These are phyloP conservation scores for Syndactyla subalaris DNA, from an alignment of 2,797 vertebrate species.

Conservation along the genomic window DNA sequence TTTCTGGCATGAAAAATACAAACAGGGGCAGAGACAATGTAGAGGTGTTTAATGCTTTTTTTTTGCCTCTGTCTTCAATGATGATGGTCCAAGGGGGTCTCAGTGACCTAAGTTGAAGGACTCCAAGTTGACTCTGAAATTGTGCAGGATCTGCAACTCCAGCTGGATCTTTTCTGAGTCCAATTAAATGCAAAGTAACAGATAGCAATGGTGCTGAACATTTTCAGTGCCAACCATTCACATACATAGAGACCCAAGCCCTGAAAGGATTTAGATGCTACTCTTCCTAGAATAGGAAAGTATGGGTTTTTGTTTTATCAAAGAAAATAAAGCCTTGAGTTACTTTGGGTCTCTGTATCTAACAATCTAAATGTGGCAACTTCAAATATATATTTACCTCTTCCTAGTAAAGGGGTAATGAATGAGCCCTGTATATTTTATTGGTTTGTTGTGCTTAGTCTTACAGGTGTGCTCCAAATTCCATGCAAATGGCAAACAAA, in stretches of 20 bases:
- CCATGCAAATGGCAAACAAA: neutral
- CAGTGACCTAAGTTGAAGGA: neutral
- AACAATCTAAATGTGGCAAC: neutral
- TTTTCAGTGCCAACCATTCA: neutral
- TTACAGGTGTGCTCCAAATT: neutral
- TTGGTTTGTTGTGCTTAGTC: neutral
- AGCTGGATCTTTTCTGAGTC: neutral
- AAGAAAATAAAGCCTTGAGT: neutral
- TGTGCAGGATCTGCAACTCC: neutral
- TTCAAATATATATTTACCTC: neutral
- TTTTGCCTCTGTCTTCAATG: neutral
- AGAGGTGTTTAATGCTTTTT: neutral
- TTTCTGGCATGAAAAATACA: neutral
- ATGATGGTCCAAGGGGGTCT: neutral
- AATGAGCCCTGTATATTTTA: neutral
- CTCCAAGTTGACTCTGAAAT: neutral
- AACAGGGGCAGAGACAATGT: neutral
- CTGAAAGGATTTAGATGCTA: neutral
- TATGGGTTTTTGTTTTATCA: neutral
- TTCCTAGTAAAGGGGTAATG: neutral
- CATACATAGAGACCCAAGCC: rapidly evolving
- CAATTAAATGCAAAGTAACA: neutral
- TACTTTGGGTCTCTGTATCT: neutral
- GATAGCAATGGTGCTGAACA: neutral
- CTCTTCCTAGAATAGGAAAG: neutral